Percentiles rank a stretch among this genome's conserved stretches.
These are phyloP conservation scores for Labeo catla DNA, from an alignment of 2,113 vertebrate genomes.

Conservation along the genomic window DNA sequence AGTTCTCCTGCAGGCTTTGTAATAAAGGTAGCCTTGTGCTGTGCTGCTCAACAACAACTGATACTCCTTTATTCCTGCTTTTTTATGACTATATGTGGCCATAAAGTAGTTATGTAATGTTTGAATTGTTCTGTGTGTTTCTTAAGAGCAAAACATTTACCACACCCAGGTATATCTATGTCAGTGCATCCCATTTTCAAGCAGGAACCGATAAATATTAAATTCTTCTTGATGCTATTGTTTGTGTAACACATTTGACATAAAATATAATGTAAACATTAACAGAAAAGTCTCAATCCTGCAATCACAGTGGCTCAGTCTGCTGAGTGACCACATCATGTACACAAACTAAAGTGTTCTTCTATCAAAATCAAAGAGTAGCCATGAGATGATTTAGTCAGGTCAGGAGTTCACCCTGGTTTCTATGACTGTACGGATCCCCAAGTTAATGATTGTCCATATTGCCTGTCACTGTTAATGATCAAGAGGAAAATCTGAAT, in stretches of 20 bases:
- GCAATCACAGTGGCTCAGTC: constrained; percentile 64
- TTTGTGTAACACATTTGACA: neutral
- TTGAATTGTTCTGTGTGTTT: constrained; percentile 6
- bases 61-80: constrained; percentile 45
- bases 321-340: constrained; percentile 64
- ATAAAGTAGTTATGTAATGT: constrained; percentile 60
- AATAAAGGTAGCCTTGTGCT: neutral
- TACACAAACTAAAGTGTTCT: constrained; percentile 42
- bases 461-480: constrained; percentile 35
- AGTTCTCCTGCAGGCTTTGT: neutral
- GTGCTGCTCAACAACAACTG: neutral
- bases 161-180: neutral
- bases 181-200: neutral
- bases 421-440: constrained; percentile 59
- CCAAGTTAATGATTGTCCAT: constrained; percentile 71
- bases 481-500: neutral
- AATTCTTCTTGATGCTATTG: neutral
- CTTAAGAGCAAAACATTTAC: neutral
- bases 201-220: neutral
- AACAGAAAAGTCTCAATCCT: neutral
- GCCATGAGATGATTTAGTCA: constrained; percentile 62
- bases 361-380: constrained; percentile 49
- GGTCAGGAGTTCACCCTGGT: constrained; percentile 59
- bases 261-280: neutral
- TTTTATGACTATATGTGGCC: constrained; percentile 63